Evolutionary conservation across 2,797 vertebrate genomes (phyloP), one percentile per base, ranked within the genome.

Genomic region (Mus minutoides): DNA sequence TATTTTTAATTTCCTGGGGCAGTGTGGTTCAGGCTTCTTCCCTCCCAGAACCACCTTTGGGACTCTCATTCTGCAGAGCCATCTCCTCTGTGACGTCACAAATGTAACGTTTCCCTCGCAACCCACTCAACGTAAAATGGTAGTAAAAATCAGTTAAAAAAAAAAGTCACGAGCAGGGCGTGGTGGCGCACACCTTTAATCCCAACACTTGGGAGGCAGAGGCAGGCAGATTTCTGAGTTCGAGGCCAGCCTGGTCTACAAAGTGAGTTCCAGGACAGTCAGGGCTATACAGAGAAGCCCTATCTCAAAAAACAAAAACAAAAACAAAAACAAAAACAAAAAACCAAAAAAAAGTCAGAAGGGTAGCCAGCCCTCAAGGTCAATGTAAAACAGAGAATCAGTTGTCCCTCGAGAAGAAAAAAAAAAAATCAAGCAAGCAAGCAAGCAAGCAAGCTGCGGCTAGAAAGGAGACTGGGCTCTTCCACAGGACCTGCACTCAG

Each of bases 1-100:
- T 98, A 96, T 95, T 97, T 98, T 96, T 97, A 98, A 96, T 97
- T 97, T 97, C 96, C 83, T 54, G 78, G 94, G 96, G 75, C 90
- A 76, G 85, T 8, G 2, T 97, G 94, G 77, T 88, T 94, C 88
- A 71, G 91, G 77, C 77, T 90, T 86, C 62, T 24, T 31, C 62
- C 67, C 12, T 69, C 31, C 37, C 77, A 37, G 7, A 2, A 37
- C 73, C 43, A 91, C 84, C 34, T 90, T 93, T 92, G 85, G 58
- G 4, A 80, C 64, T 88, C 90, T 64, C 71, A 4, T 22, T n/a
- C 29, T 43, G 58, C 26, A 58, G 40, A 11, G 78, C 7, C 54
- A 40, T 76, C 40, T 69, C 34, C 40, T 94, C 71, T 31, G 0
- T 40, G 73, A 62, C 56, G 43, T 82, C 5, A 2, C 43, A 43